Evolutionary conservation across 1,140 invertebrate genomes (phyloP), one percentile per base, ranked within the genome.

Genomic region (Calephelis virginiensis): DNA sequence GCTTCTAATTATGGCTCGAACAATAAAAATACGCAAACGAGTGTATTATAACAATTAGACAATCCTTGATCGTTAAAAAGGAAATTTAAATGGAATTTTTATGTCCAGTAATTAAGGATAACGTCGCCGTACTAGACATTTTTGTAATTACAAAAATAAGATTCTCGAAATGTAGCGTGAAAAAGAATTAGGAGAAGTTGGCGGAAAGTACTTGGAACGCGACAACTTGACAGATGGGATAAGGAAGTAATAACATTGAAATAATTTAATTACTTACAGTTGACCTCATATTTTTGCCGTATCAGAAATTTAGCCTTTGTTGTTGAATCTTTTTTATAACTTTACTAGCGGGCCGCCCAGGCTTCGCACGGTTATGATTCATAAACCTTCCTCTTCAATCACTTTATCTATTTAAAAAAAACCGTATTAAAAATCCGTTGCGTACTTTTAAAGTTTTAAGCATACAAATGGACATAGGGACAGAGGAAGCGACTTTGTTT

Each of bases 1-100:
- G 82, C 87, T 87, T 90, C 86, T 90, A 90, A 91, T 91, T 88
- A 91, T 91, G 86, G 85, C 88, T 85, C 77, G 77, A 73, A 84
- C 86, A 83, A 91, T 91, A 91, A 91, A 91, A 91, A 89, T 91
- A 91, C 89, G 89, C 85, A 90, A 91, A 91, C 87, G 89, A 91
- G 89, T 91, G 79, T 91, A 91, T 91, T 91, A 91, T 91, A 82
- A 89, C 89, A 90, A 91, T 90, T 90, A 89, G 87, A 86, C 87
- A 86, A 85, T 84, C 86, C 84, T 78, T 74, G 86, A 89, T 90
- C 86, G 85, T 91, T 91, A 91, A 91, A 91, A 89, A 80, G 86
- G 85, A 91, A 91, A 91, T 91, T 91, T 90, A 88, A 91, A 91
- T 91, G 89, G 89, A 91, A 91, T 91, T 91, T 91, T 91, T 91